These are phyloP conservation scores for Otis tarda DNA, from an alignment of 2,113 vertebrate species.

Conservation along the genomic window DNA sequence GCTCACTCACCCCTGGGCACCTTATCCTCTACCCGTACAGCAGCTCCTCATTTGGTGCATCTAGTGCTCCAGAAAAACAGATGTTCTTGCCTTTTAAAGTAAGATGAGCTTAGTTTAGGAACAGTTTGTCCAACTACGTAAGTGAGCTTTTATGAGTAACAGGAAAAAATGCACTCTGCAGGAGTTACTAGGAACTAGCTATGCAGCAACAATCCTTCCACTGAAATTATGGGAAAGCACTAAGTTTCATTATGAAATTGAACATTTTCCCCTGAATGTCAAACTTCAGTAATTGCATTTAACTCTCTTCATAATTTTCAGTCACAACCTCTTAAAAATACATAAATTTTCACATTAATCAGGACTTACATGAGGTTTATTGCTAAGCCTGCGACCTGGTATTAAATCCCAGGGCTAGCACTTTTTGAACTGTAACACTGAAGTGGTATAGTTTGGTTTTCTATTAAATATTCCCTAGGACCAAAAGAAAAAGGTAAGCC, in stretches of 20 bases:
- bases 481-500: not conserved
- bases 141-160: not conserved
- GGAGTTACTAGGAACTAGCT: not conserved
- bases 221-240: accelerated
- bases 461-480: not conserved
- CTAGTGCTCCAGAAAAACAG: not conserved
- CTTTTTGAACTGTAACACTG: not conserved
- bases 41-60: not conserved
- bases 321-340: not conserved
- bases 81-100: not conserved
- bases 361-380: not conserved
- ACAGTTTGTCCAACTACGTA: not conserved
- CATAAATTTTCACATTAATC: not conserved
- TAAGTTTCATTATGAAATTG: not conserved
- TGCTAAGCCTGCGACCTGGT: not conserved
- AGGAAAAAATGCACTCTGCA: not conserved
- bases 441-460: not conserved
- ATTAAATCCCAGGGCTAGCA: not conserved
- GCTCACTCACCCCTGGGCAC: not conserved
- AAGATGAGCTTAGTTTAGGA: not conserved
- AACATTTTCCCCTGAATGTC: not conserved
- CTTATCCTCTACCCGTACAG: accelerated
- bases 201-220: not conserved
- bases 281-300: not conserved
- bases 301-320: not conserved